These are phyloP conservation scores for Thamnophis elegans DNA, from an alignment of 2,797 vertebrate species.

Conservation along the genomic window DNA sequence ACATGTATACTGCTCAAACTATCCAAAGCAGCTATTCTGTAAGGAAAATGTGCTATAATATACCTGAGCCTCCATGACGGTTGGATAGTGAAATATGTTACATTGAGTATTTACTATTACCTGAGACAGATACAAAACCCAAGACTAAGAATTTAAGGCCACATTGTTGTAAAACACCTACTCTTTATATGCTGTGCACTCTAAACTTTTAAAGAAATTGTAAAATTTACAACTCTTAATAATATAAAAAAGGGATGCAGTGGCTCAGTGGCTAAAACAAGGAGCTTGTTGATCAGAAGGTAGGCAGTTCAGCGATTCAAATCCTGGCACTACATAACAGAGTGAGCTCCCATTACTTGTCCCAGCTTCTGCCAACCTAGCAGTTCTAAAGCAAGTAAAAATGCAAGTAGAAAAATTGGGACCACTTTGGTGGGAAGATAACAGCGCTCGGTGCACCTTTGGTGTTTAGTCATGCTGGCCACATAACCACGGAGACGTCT, in stretches of 20 bases:
- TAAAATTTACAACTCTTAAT: background rate
- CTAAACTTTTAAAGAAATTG: background rate
- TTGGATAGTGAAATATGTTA: background rate
- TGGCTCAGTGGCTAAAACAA: no score
- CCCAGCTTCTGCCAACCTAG: no score
- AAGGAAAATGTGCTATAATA: background rate
- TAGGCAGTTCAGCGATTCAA: no score
- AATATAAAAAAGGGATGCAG: background rate
- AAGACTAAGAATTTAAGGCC: background rate
- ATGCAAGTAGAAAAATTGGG: no score
- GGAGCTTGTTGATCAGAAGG: no score
- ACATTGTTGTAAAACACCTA: background rate
- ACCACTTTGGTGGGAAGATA: no score
- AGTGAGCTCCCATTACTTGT: no score
- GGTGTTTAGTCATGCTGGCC: no score
- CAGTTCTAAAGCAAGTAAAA: no score
- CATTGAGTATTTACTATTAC: background rate
- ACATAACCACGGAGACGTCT: no score
- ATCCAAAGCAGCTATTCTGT: background rate
- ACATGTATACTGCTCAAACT: background rate
- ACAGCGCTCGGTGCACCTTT: no score
- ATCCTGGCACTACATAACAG: no score
- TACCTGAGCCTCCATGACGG: background rate
- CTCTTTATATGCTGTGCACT: background rate
- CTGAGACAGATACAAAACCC: background rate